These are phyloP conservation scores for Muschampia plurimacula DNA, from an alignment of 2,888 invertebrate genomes.

Conservation along the genomic window DNA sequence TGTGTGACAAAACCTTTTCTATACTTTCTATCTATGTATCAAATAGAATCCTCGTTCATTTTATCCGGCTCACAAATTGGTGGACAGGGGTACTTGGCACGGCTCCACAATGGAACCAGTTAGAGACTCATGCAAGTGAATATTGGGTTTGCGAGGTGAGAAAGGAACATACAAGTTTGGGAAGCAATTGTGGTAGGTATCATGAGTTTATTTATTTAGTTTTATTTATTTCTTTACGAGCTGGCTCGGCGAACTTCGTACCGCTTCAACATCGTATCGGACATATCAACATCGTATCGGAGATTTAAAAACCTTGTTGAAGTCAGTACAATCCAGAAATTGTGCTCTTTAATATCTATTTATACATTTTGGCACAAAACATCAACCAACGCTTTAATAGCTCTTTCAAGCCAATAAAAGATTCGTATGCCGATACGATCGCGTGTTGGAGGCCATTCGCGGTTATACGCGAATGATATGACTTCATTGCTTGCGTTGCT, in stretches of 20 bases:
- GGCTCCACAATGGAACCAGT: neutral
- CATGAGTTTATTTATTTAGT: too few relatives aligned
- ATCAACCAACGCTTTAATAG: neutral
- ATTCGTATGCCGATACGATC: constrained; percentile 44
- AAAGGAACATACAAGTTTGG: neutral
- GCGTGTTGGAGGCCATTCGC: constrained; percentile 61
- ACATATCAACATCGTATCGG: too few relatives aligned
- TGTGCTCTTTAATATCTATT: neutral
- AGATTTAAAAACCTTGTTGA: too few relatives aligned
- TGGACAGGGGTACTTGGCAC: neutral
- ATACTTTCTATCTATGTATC: too few relatives aligned
- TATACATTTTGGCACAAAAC: neutral
- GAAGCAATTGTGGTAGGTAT: neutral
- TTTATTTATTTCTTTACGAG: too few relatives aligned
- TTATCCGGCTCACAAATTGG: too few relatives aligned
- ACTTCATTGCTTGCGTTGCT: constrained; percentile 52
- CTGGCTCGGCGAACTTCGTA: too few relatives aligned
- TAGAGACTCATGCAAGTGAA: neutral
- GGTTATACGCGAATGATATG: constrained; percentile 51
- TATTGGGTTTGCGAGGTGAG: neutral
- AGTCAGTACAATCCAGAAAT: too few relatives aligned
- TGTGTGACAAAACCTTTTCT: too few relatives aligned
- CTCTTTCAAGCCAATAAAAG: constrained; percentile 12
- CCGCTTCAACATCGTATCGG: too few relatives aligned
- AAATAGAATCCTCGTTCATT: too few relatives aligned